A percentile compares a stretch with the other conserved stretches of the same genome.
phyloP scores from a whole-genome alignment of 2,113 vertebrate species.

The Hippocampus comes region DNA sequence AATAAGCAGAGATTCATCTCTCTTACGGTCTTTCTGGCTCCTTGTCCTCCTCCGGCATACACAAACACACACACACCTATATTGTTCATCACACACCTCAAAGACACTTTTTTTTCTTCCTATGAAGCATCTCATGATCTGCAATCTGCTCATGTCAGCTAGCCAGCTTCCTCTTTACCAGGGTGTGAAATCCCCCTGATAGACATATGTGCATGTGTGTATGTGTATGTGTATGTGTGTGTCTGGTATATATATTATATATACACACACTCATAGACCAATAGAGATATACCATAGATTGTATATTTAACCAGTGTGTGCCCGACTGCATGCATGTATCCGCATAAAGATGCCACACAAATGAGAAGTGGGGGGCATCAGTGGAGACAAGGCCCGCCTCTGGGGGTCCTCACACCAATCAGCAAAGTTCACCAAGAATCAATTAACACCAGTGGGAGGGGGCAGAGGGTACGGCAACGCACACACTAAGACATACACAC shows the following conservation, averaged over 20 bases:
- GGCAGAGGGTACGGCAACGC: constrained; percentile 71
- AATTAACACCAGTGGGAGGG: constrained; percentile 82
- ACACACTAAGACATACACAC: constrained; percentile 57
- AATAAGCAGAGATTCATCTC: constrained; percentile 73
- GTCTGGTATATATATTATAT: neutral
- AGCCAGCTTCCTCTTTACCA: constrained; percentile 73
- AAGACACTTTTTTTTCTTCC: constrained; percentile 56
- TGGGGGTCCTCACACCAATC: constrained; percentile 82
- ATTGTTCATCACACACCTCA: constrained; percentile 63
- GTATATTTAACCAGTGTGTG: constrained; percentile 20
- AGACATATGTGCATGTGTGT: constrained; percentile 28
- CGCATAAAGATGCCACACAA: constrained; percentile 42
- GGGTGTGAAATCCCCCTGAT: constrained; percentile 69
- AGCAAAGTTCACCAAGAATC: constrained; percentile 77
- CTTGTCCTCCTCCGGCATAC: constrained; percentile 30
- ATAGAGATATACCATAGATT: constrained; percentile 18
- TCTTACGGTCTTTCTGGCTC: constrained; percentile 66
- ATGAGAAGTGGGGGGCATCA: constrained; percentile 56
- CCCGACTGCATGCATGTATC: constrained; percentile 11
- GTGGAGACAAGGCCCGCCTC: constrained; percentile 65
- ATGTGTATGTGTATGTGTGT: constrained; percentile 26
- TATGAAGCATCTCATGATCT: constrained; percentile 64
- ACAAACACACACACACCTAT: constrained; percentile 58
- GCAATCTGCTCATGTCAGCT: constrained; percentile 73
- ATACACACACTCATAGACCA: neutral